Evolutionary conservation across 1,140 invertebrate genomes (phyloP).

Genomic region (Hylaeus volcanicus): DNA sequence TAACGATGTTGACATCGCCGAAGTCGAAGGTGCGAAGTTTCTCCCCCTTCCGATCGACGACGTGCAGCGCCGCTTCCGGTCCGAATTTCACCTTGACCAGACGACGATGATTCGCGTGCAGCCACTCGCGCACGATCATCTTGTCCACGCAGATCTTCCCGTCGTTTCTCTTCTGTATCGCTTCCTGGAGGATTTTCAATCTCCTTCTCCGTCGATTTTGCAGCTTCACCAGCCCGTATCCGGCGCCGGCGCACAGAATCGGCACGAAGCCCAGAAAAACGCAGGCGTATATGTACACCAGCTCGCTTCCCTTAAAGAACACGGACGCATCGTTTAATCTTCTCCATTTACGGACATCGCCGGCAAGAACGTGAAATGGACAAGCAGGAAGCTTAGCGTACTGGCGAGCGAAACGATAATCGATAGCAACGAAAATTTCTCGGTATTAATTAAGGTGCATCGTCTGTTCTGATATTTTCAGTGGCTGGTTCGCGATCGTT

Average conservation of each 20-base stretch:
- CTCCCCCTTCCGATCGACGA: constrained; percentile 93
- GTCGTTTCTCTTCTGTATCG: constrained; percentile 82
- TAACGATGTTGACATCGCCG: constrained; percentile 86
- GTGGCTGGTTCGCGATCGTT: too few species aligned
- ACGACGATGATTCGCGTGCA: constrained; percentile 95
- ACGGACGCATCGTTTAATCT: neutral
- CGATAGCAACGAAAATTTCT: too few species aligned
- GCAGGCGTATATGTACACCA: constrained; percentile 97
- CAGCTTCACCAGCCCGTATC: constrained; percentile 94
- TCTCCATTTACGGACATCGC: too few species aligned
- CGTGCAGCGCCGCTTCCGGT: constrained; percentile 90
- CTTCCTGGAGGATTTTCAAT: constrained; percentile 91
- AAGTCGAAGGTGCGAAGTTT: constrained; percentile 92
- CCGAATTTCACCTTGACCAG: constrained; percentile 94
- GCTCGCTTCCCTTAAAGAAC: constrained; percentile 92
- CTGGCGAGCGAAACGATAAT: too few species aligned
- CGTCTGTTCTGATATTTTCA: too few species aligned
- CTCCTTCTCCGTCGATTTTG: constrained; percentile 91
- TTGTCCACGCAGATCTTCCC: constrained; percentile 91
- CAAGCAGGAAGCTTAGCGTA: too few species aligned
- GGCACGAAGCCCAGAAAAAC: constrained; percentile 95
- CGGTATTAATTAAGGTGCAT: too few species aligned
- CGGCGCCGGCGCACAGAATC: constrained; percentile 93
- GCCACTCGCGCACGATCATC: constrained; percentile 96
- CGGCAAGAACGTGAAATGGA: too few species aligned